phyloP scores from a whole-genome alignment of 2,113 vertebrate species.

The Phylloscopus trochilus region DNA sequence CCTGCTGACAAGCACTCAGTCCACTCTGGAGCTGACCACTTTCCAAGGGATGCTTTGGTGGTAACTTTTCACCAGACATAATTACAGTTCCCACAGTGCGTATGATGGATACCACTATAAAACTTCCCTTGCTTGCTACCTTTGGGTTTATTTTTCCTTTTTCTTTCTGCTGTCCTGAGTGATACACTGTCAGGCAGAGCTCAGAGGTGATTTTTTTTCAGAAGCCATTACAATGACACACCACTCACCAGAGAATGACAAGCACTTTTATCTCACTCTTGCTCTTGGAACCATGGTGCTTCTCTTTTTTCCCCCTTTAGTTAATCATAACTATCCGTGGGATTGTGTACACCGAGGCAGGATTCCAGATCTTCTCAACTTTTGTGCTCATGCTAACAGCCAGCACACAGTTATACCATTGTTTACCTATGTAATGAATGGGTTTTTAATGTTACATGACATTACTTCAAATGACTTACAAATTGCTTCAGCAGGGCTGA shows the following conservation, averaged over 20 bases:
- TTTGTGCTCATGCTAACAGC: background rate
- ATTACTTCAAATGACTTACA: background rate
- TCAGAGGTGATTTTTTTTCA: background rate
- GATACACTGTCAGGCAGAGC: background rate
- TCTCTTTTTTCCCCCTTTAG: background rate
- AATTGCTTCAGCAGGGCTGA: background rate
- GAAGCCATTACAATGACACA: background rate
- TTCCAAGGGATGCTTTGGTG: background rate
- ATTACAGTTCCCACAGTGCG: background rate
- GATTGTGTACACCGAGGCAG: background rate
- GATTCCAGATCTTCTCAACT: background rate
- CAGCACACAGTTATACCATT: background rate
- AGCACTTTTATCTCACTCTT: background rate
- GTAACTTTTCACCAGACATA: background rate
- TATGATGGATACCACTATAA: background rate
- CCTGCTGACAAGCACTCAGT: background rate
- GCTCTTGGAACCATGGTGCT: background rate
- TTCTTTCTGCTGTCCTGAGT: background rate
- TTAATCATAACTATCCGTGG: background rate
- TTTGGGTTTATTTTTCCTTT: background rate
- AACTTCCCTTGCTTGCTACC: background rate
- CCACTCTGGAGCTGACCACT: background rate
- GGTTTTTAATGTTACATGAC: background rate
- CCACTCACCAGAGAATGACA: background rate
- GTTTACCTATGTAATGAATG: background rate